A percentile compares a stretch with the other conserved stretches of the same genome.
phyloP scores from a whole-genome alignment of 1,140 invertebrate genomes.

The Musca domestica region DNA sequence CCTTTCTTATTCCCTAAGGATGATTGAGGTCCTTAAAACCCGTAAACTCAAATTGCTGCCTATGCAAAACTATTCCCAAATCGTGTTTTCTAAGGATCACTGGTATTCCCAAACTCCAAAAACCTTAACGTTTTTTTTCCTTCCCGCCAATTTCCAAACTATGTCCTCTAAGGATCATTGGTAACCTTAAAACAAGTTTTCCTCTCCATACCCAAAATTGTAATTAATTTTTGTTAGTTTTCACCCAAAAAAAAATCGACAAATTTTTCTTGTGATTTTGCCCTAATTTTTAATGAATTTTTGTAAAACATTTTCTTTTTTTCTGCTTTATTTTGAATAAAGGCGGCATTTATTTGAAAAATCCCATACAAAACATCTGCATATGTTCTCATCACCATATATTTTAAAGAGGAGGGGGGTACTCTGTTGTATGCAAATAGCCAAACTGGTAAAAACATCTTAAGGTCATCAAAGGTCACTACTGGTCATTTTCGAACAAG shows the following conservation, averaged over 20 bases:
- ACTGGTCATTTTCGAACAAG: conserved; percentile 28
- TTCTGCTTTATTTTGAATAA: background rate
- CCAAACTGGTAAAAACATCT: conserved; percentile 17
- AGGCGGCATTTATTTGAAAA: conserved; percentile 6
- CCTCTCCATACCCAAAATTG: background rate
- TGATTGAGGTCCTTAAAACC: no score
- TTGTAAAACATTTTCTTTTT: background rate
- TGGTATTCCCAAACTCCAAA: no score
- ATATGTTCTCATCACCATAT: conserved; percentile 2
- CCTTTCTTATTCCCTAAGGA: no score
- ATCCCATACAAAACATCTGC: background rate
- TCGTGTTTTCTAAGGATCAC: no score
- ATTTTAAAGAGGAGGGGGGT: background rate
- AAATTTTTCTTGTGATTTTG: background rate
- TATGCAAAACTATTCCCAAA: no score
- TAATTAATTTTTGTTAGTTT: conserved; percentile 17
- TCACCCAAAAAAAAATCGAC: conserved; percentile 1
- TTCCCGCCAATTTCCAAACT: no score
- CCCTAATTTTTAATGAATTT: conserved; percentile 1
- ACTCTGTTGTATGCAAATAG: conserved; percentile 20
- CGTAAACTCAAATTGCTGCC: no score
- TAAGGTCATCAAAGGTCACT: conserved; percentile 45
- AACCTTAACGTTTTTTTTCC: no score
- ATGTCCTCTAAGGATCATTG: no score
- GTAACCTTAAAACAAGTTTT: background rate